phyloP scores from a whole-genome alignment of 2,113 vertebrate genomes.

The Suricata suricatta region DNA sequence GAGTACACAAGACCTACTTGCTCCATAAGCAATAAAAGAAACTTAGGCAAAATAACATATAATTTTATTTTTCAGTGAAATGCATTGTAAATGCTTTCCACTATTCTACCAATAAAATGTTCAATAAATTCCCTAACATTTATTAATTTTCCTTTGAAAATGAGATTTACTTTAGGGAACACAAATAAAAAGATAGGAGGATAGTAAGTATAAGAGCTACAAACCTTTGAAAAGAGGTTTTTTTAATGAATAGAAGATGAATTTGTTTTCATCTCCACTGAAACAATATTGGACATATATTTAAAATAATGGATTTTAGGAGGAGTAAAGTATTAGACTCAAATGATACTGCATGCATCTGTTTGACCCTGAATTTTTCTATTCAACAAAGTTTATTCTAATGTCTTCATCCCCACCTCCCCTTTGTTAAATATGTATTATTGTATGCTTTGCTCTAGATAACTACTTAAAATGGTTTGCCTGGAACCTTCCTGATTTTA shows the following conservation, averaged over 20 bases:
- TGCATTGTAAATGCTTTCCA: not conserved
- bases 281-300: not conserved
- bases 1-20: not conserved
- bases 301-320: not conserved
- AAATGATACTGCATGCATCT: not conserved
- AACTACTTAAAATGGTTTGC: not conserved
- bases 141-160: conserved; percentile 36
- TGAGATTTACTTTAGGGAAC: not conserved
- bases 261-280: not conserved
- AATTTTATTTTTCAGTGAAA: not conserved
- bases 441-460: not conserved
- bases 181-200: not conserved
- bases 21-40: not conserved
- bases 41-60: not conserved
- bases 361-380: not conserved
- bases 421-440: not conserved
- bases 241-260: not conserved
- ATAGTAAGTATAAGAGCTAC: not conserved
- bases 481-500: not conserved
- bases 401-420: not conserved
- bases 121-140: not conserved
- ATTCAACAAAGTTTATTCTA: not conserved
- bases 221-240: not conserved
- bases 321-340: not conserved
- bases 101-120: not conserved